Conservation (phyloP, 2,888 invertebrate species). For the Didymodactylos carnosus region DNA sequence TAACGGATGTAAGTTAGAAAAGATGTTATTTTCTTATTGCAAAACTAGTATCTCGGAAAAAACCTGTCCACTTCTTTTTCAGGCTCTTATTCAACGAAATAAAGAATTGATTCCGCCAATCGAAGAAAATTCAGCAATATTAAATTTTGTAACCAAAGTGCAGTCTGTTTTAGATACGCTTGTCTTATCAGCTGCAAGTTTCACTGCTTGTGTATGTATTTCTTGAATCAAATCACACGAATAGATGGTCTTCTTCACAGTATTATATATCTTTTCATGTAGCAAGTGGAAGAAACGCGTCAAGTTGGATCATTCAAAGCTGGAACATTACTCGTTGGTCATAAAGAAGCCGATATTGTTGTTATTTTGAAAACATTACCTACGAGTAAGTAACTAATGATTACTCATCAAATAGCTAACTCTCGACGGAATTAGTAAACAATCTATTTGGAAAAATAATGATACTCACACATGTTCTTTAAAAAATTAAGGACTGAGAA, state of each 20-base stretch:
- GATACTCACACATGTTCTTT: too few species aligned
- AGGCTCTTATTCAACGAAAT: slow-evolving; percentile 76
- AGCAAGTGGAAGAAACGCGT: slow-evolving; percentile 77
- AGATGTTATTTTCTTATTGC: too few species aligned
- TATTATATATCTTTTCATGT: slow-evolving; percentile 7
- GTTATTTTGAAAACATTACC: slow-evolving; percentile 87
- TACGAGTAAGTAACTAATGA: slow-evolving; percentile 39
- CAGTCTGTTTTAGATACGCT: slow-evolving; percentile 78
- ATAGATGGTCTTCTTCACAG: not conserved
- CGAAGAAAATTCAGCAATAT: slow-evolving; percentile 69
- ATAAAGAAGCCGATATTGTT: slow-evolving; percentile 50
- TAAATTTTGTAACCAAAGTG: slow-evolving; percentile 80
- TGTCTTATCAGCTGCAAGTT: slow-evolving; percentile 74
- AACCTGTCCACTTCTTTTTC: slow-evolving; percentile 20
- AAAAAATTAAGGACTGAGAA: too few species aligned
- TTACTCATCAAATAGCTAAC: not conserved
- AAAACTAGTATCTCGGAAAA: too few species aligned
- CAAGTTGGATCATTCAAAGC: slow-evolving; percentile 95
- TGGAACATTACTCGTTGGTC: slow-evolving; percentile 55
- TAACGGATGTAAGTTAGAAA: too few species aligned
- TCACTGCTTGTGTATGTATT: slow-evolving; percentile 73
- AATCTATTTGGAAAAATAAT: too few species aligned
- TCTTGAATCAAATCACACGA: not conserved
- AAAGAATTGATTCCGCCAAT: slow-evolving; percentile 72
- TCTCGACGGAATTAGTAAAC: not conserved